A percentile compares a stretch with the other conserved stretches of the same genome.
These are phyloP conservation scores for Myotis planiceps DNA, from an alignment of 2,797 vertebrate species.

Conservation along the genomic window DNA sequence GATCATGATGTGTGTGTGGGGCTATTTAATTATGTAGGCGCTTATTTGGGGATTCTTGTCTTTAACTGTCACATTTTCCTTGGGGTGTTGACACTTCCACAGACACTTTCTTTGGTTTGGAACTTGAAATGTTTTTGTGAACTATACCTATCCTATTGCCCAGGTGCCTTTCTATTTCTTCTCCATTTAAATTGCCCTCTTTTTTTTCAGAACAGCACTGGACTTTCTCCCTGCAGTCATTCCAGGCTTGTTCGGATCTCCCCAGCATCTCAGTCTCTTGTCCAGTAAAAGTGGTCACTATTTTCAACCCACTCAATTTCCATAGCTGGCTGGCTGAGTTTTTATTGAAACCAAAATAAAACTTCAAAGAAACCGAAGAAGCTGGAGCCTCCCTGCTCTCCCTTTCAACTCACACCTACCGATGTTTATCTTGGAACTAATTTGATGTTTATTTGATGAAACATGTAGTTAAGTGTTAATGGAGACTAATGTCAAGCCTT, in stretches of 20 bases:
- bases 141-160: background rate
- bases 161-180: background rate
- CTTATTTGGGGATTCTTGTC: background rate
- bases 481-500: background rate
- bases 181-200: background rate
- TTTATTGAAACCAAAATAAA: constrained; percentile 69
- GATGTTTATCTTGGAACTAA: constrained; percentile 72
- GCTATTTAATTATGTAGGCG: background rate
- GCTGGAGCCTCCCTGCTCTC: background rate
- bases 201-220: background rate
- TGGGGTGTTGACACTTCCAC: background rate
- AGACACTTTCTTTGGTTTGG: background rate
- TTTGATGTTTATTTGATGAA: constrained; percentile 69
- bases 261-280: background rate
- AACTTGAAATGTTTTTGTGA: background rate
- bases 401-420: constrained; percentile 73
- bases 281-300: background rate
- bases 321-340: background rate
- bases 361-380: constrained; percentile 67
- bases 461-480: constrained; percentile 68
- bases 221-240: background rate
- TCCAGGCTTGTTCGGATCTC: background rate
- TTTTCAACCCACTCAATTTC: background rate
- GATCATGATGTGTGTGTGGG: background rate
- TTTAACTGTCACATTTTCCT: background rate